Conservation (phyloP, 1,140 invertebrate genomes). For the Drosophila nikananu region DNA sequence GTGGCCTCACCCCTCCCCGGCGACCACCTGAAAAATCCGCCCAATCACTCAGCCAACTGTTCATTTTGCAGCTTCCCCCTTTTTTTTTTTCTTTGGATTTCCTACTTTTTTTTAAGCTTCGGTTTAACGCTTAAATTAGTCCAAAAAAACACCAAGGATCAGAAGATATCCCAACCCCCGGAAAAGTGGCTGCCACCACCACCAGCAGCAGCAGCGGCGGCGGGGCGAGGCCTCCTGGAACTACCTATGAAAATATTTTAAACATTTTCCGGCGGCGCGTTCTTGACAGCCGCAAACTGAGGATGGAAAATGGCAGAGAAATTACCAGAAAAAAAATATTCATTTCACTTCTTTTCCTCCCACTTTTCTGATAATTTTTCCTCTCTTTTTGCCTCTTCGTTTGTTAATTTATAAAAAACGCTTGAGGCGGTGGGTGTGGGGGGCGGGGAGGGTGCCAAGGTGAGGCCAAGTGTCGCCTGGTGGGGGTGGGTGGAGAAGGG, state of each 20-base stretch:
- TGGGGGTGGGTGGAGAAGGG: background rate
- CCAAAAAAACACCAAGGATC: constrained; percentile 48
- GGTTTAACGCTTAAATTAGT: constrained; percentile 72
- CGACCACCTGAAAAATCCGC: constrained; percentile 22
- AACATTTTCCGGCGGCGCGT: constrained; percentile 43
- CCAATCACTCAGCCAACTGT: constrained; percentile 63
- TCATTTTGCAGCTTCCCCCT: constrained; percentile 55
- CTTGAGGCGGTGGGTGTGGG: constrained; percentile 51
- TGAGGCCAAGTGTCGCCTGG: constrained; percentile 72
- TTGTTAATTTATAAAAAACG: constrained; percentile 83
- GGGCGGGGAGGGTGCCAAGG: constrained; percentile 48
- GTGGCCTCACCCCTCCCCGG: background rate
- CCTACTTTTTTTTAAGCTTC: constrained; percentile 10
- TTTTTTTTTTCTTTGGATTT: background rate
- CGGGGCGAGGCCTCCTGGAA: constrained; percentile 4
- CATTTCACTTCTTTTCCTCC: constrained; percentile 54
- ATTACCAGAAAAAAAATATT: constrained; percentile 73
- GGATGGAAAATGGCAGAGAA: constrained; percentile 36
- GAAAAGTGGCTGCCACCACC: constrained; percentile 20
- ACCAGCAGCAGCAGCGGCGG: background rate
- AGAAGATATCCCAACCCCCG: constrained; percentile 29
- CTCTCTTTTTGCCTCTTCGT: constrained; percentile 59
- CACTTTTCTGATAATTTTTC: constrained; percentile 74
- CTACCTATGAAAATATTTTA: constrained; percentile 65
- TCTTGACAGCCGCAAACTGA: constrained; percentile 45